phyloP scores from a whole-genome alignment of 2,888 invertebrate genomes.

The Meta bourneti region DNA sequence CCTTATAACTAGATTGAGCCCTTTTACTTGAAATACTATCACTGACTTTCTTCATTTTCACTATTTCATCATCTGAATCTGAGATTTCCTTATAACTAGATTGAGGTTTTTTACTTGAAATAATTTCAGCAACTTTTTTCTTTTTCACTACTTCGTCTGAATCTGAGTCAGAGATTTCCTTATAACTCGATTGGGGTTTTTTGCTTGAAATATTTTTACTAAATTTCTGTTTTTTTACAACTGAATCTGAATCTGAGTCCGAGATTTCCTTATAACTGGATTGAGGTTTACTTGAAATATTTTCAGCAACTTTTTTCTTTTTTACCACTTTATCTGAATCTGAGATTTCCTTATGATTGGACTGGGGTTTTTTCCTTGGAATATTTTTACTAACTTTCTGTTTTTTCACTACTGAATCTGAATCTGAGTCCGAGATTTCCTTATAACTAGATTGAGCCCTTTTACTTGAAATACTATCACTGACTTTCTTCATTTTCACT shows the following conservation, averaged over 20 bases:
- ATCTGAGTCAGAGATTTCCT: slow-evolving; percentile 91
- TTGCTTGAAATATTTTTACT: background rate
- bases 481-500: background rate
- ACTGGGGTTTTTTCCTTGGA: background rate
- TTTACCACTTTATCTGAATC: background rate
- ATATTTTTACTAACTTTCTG: background rate
- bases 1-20: slow-evolving; percentile 87
- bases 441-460: background rate
- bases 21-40: background rate
- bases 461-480: background rate
- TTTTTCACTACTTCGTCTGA: background rate
- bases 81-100: slow-evolving; percentile 41
- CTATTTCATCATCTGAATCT: slow-evolving; percentile 39
- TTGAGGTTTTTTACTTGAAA: background rate
- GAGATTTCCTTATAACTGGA: slow-evolving; percentile 89
- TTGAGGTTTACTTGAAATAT: background rate
- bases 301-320: background rate
- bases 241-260: slow-evolving; percentile 79
- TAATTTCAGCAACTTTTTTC: background rate
- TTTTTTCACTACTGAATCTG: background rate
- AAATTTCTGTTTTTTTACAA: background rate
- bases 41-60: background rate
- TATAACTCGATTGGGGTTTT: slow-evolving; percentile 85
- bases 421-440: background rate
- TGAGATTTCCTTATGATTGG: background rate